Base-by-base conservation (phyloP, 2,888 invertebrate species). In the Temnothorax ravouxi region DNA sequence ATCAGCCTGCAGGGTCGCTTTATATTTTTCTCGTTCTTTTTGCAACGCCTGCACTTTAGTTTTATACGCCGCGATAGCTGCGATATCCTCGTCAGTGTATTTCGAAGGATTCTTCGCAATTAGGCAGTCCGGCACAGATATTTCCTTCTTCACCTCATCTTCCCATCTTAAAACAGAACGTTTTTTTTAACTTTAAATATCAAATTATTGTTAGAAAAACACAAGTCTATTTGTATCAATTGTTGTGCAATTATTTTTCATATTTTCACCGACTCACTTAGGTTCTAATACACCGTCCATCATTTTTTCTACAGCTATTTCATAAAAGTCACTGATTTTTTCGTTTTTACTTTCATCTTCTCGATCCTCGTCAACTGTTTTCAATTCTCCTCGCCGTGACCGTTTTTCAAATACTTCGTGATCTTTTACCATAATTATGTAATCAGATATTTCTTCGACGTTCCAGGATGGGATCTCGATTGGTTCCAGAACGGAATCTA, bases 261-360 rank as follows among this genome's bases (percentile, higher is more conserved):
- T 59, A 8, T 66, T 66, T 50, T 15, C 9, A 54, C 29, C 6
- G 21, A 84, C 76, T 74, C 75, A 94, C 94, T 91, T 91, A 75
- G 97, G 96, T 95, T 98, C 98, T 54, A 98, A 95, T 25, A 98
- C 97, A 1, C 98, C 98, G 92, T 98, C 98, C 98, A 98, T 98
- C 97, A 98, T 98, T 0, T 95, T 95, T 25, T 97, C 96, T 25
- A 98, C 95, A 0, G 97, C 97, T 34, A 96, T 95, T 89, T 97
- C 96, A 89, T 96, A 96, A 96, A 95, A 80, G 95, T 67, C 72
- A 5, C 76, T 74, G 8, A 41, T 59, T 13, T 18, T 50, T 67
- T 18, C 15, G n/a, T 38, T 21, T 59, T 66, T 21, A 15, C 41
- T 6, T 59, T 59, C 2, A 25, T 79, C 25, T 18, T 80, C 5